These are phyloP conservation scores for Dorcus hopei DNA, from an alignment of 2,888 invertebrate species.

Conservation along the genomic window DNA sequence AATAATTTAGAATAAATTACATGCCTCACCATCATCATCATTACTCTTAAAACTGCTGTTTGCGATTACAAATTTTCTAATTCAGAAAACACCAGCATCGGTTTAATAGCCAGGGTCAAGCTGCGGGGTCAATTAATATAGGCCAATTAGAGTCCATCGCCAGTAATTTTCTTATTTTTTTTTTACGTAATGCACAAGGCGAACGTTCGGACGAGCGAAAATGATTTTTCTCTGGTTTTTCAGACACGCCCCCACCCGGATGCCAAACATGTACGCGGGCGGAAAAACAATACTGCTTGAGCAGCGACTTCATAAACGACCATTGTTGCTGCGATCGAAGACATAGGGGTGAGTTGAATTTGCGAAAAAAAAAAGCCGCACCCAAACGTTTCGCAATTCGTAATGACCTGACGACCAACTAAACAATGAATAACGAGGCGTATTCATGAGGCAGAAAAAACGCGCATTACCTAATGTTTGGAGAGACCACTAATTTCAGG, in stretches of 20 bases:
- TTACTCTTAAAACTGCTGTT: too few species aligned
- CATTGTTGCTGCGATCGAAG: constrained; percentile 61
- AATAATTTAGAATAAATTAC: too few species aligned
- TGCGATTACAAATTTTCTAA: not conserved
- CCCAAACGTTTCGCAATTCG: too few species aligned
- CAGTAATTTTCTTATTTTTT: not conserved
- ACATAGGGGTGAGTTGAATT: constrained; percentile 51
- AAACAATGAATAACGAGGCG: too few species aligned
- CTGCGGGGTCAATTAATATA: not conserved
- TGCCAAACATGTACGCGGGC: constrained; percentile 61
- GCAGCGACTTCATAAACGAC: constrained; percentile 57
- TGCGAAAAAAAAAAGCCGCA: too few species aligned
- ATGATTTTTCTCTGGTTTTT: constrained; percentile 20
- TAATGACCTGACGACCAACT: too few species aligned
- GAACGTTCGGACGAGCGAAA: not conserved
- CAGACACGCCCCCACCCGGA: constrained; percentile 52
- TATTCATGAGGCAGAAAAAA: too few species aligned
- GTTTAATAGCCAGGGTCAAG: not conserved
- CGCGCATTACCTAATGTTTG: too few species aligned
- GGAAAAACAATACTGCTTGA: constrained; percentile 63
- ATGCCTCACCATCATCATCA: too few species aligned
- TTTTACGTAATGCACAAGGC: not conserved
- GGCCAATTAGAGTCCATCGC: not conserved
- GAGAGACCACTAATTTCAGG: too few species aligned
- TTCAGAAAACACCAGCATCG: not conserved